Conservation (phyloP, 2,888 invertebrate species). For the Drosophila yooni region DNA sequence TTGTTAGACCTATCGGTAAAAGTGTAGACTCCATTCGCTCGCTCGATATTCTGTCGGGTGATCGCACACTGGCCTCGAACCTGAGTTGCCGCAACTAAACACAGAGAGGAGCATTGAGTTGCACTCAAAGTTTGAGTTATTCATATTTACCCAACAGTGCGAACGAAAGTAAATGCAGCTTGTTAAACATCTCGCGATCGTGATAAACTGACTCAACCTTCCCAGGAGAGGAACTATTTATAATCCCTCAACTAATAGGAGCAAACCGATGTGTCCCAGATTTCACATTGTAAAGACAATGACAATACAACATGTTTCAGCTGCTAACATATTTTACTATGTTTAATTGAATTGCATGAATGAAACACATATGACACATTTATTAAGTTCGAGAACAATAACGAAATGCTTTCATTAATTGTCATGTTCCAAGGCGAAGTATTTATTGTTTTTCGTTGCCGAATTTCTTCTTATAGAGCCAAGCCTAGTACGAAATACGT, state of each 20-base stretch:
- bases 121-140: background rate
- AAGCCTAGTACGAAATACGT: constrained; percentile 24
- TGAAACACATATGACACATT: background rate
- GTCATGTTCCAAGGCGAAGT: background rate
- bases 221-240: background rate
- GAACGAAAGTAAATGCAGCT: background rate
- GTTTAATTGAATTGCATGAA: too few relatives aligned
- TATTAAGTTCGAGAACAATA: background rate
- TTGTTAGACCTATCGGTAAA: constrained; percentile 4
- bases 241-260: background rate
- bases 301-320: background rate
- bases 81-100: background rate
- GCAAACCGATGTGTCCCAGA: background rate
- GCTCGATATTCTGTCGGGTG: constrained; percentile 21
- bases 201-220: background rate
- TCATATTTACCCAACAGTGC: constrained; percentile 12
- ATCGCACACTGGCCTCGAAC: constrained; percentile 4
- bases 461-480: constrained; percentile 21
- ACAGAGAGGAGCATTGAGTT: background rate
- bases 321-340: background rate
- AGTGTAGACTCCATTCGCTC: constrained; percentile 44
- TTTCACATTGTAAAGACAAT: background rate
- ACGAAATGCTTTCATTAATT: background rate
- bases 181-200: constrained; percentile 6
- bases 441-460: constrained; percentile 27